Evolutionary conservation across 2,888 invertebrate genomes (phyloP).

Genomic region (Geophilus truncorum): DNA sequence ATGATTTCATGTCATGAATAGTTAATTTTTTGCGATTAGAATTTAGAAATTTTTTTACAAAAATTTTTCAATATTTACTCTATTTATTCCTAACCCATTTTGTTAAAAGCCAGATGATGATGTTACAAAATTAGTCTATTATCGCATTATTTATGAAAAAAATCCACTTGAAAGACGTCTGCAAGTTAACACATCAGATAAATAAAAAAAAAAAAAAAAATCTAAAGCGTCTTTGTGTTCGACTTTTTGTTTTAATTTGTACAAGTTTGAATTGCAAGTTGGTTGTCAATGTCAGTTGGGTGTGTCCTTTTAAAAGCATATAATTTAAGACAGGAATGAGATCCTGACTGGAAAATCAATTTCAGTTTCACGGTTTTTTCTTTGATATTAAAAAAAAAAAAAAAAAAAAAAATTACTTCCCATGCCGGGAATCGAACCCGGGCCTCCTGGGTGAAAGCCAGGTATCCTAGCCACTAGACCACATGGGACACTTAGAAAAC

Average conservation of each 20-base stretch:
- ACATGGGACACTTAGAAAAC: background rate
- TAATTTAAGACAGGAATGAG: background rate
- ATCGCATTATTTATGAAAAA: background rate
- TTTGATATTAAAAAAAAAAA: background rate
- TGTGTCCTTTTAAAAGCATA: background rate
- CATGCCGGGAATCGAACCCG: slow-evolving; percentile 20
- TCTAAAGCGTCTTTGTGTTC: background rate
- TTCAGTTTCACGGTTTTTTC: background rate
- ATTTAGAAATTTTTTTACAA: background rate
- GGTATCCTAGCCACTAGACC: slow-evolving; percentile 20
- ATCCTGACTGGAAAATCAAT: background rate
- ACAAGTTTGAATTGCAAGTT: background rate
- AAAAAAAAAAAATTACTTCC: background rate
- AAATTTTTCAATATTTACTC: background rate
- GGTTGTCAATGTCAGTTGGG: background rate
- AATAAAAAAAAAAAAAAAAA: background rate
- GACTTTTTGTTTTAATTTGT: background rate
- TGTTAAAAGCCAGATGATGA: background rate
- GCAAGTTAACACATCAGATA: background rate
- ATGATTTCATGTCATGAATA: background rate
- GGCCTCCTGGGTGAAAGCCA: slow-evolving; percentile 20
- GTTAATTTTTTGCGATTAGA: background rate
- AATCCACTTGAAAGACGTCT: background rate
- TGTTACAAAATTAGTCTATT: background rate
- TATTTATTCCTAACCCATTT: background rate